Evolutionary conservation across 2,888 invertebrate species (phyloP).

Genomic region (Drosophila antonietae): DNA sequence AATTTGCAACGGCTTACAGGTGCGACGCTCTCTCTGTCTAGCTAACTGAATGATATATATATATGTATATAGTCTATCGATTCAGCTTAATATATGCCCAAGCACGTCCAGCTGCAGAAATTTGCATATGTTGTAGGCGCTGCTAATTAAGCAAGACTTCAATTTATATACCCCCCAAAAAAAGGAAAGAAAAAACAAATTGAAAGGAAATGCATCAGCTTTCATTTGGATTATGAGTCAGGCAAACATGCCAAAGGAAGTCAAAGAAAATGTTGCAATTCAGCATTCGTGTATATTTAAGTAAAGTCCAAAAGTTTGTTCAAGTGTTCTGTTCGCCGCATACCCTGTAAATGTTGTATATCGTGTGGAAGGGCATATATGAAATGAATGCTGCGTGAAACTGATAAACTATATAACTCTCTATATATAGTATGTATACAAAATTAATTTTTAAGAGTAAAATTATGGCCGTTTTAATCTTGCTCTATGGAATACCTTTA

Average conservation of each 20-base stretch:
- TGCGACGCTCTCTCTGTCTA: background rate
- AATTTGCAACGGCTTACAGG: background rate
- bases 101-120: background rate
- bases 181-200: background rate
- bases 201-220: background rate
- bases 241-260: background rate
- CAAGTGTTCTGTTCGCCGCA: background rate
- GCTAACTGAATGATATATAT: background rate
- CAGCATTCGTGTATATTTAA: background rate
- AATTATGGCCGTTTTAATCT: too few species aligned
- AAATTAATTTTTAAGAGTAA: too few species aligned
- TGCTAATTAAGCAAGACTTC: background rate
- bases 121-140: background rate
- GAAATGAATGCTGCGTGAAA: too few species aligned
- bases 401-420: too few species aligned
- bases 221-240: background rate
- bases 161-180: too few species aligned
- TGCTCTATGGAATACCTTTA: too few species aligned
- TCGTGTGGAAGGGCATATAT: too few species aligned
- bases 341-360: slow-evolving; percentile 1
- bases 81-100: background rate
- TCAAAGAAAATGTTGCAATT: slow-evolving; percentile 6
- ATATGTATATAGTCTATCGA: slow-evolving; percentile 1
- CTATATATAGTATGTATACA: too few species aligned
- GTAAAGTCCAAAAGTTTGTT: background rate